Evolutionary conservation across 2,113 vertebrate genomes (phyloP).

Genomic region (Uria aalge): DNA sequence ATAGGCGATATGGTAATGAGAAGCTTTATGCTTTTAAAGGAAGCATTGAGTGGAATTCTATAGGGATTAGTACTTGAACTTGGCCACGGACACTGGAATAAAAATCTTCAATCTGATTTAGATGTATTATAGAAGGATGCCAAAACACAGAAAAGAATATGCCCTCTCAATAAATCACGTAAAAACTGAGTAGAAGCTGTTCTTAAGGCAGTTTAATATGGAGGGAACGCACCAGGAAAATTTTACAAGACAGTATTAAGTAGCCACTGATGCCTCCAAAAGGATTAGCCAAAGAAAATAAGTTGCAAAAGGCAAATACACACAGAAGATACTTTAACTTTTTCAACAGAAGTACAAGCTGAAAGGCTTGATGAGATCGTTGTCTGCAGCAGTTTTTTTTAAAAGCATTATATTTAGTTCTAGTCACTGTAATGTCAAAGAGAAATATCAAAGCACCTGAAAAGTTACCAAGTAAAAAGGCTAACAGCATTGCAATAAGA

Average conservation of each 20-base stretch:
- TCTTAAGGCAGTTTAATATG: constrained; percentile 5
- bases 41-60: neutral
- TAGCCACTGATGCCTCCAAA: constrained; percentile 20
- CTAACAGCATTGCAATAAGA: neutral
- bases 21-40: neutral
- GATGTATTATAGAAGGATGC: neutral
- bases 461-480: constrained; percentile 37
- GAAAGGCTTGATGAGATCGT: neutral
- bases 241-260: constrained; percentile 10
- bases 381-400: neutral
- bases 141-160: constrained; percentile 39
- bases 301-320: constrained; percentile 21
- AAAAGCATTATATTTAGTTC: constrained; percentile 9
- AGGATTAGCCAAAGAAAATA: constrained; percentile 40
- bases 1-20: neutral
- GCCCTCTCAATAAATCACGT: constrained; percentile 6
- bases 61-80: constrained; percentile 13
- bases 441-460: constrained; percentile 30
- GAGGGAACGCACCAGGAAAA: neutral
- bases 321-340: neutral
- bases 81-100: neutral
- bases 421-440: constrained; percentile 7
- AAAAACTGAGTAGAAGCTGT: constrained; percentile 21
- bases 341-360: constrained; percentile 20
- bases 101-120: constrained; percentile 6